These are phyloP conservation scores for Pomatostomus ruficeps DNA, from an alignment of 2,113 vertebrate genomes.

Conservation along the genomic window DNA sequence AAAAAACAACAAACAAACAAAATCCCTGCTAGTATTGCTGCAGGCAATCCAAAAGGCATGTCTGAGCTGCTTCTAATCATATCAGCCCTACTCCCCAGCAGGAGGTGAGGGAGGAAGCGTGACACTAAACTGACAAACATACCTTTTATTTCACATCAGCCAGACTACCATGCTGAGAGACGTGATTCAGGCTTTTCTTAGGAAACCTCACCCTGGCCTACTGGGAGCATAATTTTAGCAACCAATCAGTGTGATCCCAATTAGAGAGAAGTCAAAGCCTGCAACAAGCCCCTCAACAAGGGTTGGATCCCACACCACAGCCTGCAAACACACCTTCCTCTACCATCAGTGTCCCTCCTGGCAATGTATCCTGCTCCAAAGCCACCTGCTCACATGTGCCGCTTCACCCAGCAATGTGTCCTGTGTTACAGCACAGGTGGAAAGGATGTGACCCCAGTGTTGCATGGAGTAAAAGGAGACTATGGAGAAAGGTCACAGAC, in stretches of 20 bases:
- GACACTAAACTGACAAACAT: slow-evolving; percentile 48
- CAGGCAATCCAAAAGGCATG: slow-evolving; percentile 37
- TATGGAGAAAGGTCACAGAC: background rate
- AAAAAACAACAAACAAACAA: slow-evolving; percentile 14
- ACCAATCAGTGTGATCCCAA: background rate
- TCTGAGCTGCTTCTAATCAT: slow-evolving; percentile 48
- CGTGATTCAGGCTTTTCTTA: background rate
- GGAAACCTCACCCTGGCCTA: background rate
- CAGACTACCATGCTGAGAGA: slow-evolving; percentile 30
- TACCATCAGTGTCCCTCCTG: background rate
- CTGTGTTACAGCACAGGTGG: accelerated
- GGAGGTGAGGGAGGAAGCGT: slow-evolving; percentile 8
- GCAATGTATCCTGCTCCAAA: background rate
- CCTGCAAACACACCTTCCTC: background rate
- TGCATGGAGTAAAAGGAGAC: accelerated
- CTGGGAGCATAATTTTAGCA: background rate
- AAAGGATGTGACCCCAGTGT: background rate
- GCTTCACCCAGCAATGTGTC: accelerated
- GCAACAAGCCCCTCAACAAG: background rate
- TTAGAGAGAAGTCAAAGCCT: background rate
- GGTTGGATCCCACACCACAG: background rate
- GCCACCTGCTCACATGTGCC: accelerated
- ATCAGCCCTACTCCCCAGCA: slow-evolving; percentile 29
- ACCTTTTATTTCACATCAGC: slow-evolving; percentile 39
- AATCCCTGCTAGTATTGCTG: slow-evolving; percentile 24